Percentiles rank a stretch among this genome's conserved stretches.
Evolutionary conservation across 1,140 invertebrate genomes (phyloP).

Genomic region (Drosophila neocordata): DNA sequence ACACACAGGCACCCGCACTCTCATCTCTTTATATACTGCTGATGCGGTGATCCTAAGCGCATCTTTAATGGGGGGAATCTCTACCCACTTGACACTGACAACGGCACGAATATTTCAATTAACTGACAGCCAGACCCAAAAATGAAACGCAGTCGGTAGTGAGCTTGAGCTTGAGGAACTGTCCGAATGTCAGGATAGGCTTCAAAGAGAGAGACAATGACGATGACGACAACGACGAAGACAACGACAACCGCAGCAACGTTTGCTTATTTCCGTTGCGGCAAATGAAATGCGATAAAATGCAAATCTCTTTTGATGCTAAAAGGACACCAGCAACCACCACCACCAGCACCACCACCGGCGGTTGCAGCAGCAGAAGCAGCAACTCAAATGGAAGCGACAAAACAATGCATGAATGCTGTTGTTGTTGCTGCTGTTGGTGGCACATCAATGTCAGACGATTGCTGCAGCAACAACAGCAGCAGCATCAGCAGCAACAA

Average conservation of each 20-base stretch:
- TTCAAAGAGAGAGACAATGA: conserved; percentile 42
- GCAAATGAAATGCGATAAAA: conserved; percentile 74
- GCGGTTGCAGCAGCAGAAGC: conserved; percentile 19
- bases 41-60: conserved; percentile 43
- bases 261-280: conserved; percentile 61
- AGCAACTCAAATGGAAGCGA: conserved; percentile 50
- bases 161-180: conserved; percentile 57
- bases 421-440: conserved; percentile 59
- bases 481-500: too few relatives aligned
- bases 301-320: conserved; percentile 80
- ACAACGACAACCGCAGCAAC: conserved; percentile 35
- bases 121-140: conserved; percentile 69
- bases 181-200: conserved; percentile 47
- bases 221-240: conserved; percentile 12
- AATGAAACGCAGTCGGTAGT: conserved; percentile 50
- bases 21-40: neutral
- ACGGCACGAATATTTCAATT: conserved; percentile 78
- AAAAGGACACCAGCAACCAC: conserved; percentile 68
- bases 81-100: conserved; percentile 53
- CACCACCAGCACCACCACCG: conserved; percentile 21
- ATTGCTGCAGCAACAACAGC: conserved; percentile 17
- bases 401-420: conserved; percentile 61
- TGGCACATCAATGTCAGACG: conserved; percentile 68
- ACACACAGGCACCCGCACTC: neutral
- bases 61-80: conserved; percentile 60